A percentile compares a stretch with the other conserved stretches of the same genome.
phyloP scores from a whole-genome alignment of 1,140 invertebrate species.

The Papilio helenus region DNA sequence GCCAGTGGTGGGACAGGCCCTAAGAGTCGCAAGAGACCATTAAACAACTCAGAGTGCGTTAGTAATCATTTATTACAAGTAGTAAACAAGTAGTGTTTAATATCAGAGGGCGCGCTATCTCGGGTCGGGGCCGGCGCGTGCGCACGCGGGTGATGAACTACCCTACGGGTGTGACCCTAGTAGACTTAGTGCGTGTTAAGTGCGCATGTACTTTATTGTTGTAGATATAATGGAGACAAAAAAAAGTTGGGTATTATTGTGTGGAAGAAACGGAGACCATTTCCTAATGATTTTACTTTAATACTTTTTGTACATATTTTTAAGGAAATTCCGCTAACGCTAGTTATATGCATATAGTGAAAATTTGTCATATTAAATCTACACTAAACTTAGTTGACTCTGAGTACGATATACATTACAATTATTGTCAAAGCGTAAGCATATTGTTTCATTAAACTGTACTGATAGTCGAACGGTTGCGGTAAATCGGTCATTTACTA shows the following conservation, averaged over 20 bases:
- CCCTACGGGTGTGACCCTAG: background rate
- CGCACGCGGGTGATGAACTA: slow-evolving; percentile 1
- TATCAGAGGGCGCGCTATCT: background rate
- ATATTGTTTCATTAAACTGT: slow-evolving; percentile 23
- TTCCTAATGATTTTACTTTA: too few relatives aligned
- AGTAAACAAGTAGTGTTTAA: background rate
- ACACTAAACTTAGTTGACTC: background rate
- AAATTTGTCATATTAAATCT: too few relatives aligned
- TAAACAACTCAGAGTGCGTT: too few relatives aligned
- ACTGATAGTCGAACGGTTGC: background rate
- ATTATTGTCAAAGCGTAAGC: slow-evolving; percentile 8
- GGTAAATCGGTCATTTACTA: slow-evolving; percentile 30
- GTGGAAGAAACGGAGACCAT: too few relatives aligned
- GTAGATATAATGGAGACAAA: background rate
- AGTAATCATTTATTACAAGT: too few relatives aligned
- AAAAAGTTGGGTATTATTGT: too few relatives aligned
- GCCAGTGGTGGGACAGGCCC: too few relatives aligned
- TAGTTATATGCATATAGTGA: too few relatives aligned
- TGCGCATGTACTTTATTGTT: background rate
- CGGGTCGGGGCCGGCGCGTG: slow-evolving; percentile 18
- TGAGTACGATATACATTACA: background rate
- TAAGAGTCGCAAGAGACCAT: too few relatives aligned
- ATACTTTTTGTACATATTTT: background rate
- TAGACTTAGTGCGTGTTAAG: background rate
- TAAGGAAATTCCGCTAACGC: background rate